phyloP scores from a whole-genome alignment of 2,113 vertebrate genomes.

The Tychaedon coryphoeus region DNA sequence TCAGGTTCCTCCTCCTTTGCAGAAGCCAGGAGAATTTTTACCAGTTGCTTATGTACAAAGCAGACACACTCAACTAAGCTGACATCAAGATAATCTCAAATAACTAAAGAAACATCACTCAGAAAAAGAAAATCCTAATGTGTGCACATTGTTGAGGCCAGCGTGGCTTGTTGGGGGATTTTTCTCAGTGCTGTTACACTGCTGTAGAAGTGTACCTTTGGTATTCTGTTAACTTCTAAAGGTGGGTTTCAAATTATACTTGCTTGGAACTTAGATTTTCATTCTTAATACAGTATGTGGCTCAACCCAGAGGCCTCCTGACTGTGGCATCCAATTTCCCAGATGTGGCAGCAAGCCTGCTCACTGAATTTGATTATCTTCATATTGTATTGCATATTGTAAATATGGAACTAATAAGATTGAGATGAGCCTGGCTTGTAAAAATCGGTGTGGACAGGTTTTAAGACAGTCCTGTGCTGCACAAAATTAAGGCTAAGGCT shows the following conservation, averaged over 20 bases:
- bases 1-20: background rate
- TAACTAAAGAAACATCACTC: background rate
- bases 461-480: background rate
- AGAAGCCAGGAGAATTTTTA: background rate
- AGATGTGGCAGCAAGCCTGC: background rate
- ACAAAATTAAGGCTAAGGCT: background rate
- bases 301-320: background rate
- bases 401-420: background rate
- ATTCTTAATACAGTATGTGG: background rate
- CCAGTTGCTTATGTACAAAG: background rate
- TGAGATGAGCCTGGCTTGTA: background rate
- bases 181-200: background rate
- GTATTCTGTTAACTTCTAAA: background rate
- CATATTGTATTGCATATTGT: background rate
- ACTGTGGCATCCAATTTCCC: background rate
- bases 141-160: background rate
- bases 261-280: background rate
- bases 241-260: background rate
- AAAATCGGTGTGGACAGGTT: background rate
- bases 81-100: background rate
- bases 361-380: background rate
- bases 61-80: background rate
- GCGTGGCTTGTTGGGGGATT: rapidly evolving
- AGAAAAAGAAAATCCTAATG: background rate
- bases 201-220: background rate